Conservation (phyloP, 2,113 vertebrate species). For the Chionis minor region DNA sequence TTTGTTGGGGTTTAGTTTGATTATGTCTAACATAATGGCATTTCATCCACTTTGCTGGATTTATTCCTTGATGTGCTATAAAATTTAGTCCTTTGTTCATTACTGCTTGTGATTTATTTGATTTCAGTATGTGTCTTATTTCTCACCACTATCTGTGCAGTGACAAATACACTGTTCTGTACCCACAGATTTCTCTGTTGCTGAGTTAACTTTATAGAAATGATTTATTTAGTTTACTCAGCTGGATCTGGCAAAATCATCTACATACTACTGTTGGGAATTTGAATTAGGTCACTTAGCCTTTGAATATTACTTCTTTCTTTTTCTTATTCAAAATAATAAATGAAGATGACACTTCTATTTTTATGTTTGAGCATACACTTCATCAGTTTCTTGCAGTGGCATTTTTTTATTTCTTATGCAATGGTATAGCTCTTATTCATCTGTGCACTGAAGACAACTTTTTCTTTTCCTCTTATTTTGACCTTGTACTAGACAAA, state of each 20-base stretch:
- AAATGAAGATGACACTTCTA: neutral
- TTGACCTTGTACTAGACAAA: neutral
- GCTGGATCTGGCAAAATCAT: constrained; percentile 16
- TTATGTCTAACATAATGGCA: neutral
- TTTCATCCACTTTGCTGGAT: neutral
- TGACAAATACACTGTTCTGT: neutral
- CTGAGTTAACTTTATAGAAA: constrained; percentile 36
- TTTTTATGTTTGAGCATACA: constrained; percentile 31
- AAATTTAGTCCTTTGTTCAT: neutral
- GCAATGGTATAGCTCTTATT: neutral
- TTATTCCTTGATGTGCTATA: neutral
- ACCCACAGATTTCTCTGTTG: neutral
- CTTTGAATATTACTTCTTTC: constrained; percentile 10
- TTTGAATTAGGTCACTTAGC: neutral
- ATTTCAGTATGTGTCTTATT: neutral
- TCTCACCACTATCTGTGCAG: constrained; percentile 34
- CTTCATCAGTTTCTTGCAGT: neutral
- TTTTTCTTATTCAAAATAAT: constrained; percentile 15
- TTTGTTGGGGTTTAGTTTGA: constrained; percentile 9
- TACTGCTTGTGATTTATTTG: neutral
- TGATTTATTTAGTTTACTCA: constrained; percentile 15
- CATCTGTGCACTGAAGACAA: neutral
- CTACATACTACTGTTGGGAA: neutral
- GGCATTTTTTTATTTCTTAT: neutral
- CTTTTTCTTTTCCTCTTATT: neutral